These are phyloP conservation scores for Dolichotis patagonum DNA, from an alignment of 2,113 vertebrate genomes.

Conservation along the genomic window DNA sequence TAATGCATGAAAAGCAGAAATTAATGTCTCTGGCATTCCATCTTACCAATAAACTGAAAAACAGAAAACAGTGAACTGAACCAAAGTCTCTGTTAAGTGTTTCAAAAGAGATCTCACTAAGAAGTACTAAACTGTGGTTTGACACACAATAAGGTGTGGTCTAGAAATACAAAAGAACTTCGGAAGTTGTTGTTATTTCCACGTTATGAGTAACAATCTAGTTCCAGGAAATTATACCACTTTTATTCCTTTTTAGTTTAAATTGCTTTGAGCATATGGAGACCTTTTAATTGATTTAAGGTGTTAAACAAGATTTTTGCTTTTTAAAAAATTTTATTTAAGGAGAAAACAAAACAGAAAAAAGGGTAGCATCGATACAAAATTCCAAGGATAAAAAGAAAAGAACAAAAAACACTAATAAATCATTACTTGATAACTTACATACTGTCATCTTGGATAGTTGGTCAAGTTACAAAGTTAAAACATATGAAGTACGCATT, in stretches of 20 bases:
- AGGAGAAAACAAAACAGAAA: too few species aligned
- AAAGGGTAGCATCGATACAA: too few species aligned
- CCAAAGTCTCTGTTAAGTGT: background rate
- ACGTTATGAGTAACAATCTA: slow-evolving; percentile 49
- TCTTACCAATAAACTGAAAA: background rate
- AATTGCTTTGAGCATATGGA: background rate
- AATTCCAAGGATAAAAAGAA: too few species aligned
- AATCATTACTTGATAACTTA: too few species aligned
- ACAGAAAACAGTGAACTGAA: background rate
- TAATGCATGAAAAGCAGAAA: background rate
- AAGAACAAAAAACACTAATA: too few species aligned
- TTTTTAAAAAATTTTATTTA: too few species aligned
- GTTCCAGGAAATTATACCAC: background rate
- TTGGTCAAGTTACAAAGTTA: too few species aligned
- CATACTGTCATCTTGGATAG: too few species aligned
- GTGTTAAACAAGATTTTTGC: background rate
- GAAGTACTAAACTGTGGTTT: background rate
- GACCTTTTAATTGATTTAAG: background rate
- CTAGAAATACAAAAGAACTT: background rate
- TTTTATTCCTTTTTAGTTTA: background rate
- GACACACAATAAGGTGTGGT: background rate
- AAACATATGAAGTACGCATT: too few species aligned
- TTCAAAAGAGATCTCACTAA: background rate
- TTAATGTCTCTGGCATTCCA: background rate
- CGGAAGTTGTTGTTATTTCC: background rate